These are phyloP conservation scores for Pogonocherus hispidulus DNA, from an alignment of 2,888 invertebrate species.

Conservation along the genomic window DNA sequence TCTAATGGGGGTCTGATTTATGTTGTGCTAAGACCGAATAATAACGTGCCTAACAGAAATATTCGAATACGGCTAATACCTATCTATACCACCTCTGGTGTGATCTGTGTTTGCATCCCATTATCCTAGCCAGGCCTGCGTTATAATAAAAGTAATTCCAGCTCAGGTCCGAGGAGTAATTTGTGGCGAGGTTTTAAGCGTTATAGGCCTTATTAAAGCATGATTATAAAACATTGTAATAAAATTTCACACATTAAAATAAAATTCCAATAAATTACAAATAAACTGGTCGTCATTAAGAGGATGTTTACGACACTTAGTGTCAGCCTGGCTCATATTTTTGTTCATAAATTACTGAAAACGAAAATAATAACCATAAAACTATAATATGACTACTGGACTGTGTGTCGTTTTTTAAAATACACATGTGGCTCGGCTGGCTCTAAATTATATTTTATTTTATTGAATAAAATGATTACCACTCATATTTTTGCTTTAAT, in stretches of 20 bases:
- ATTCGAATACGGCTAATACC: conserved; percentile 49
- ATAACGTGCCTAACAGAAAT: conserved; percentile 36
- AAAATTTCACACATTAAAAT: conserved; percentile 71
- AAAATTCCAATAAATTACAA: conserved; percentile 70
- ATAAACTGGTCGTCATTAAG: conserved; percentile 70
- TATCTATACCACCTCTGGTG: conserved; percentile 39
- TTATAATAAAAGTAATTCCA: conserved; percentile 45
- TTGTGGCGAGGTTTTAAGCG: conserved; percentile 65
- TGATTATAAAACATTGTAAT: conserved; percentile 71
- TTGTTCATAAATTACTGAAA: conserved; percentile 69
- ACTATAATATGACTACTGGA: conserved; percentile 69
- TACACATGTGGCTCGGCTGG: conserved; percentile 55
- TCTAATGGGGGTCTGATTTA: conserved; percentile 20
- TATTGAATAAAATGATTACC: conserved; percentile 60
- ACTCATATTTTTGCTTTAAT: conserved; percentile 51
- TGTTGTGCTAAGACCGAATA: conserved; percentile 29
- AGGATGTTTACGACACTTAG: conserved; percentile 68
- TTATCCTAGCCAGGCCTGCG: conserved; percentile 34
- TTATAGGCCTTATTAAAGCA: conserved; percentile 69
- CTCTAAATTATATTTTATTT: conserved; percentile 61
- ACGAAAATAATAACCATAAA: conserved; percentile 69
- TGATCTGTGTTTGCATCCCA: conserved; percentile 34
- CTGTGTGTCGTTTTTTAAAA: conserved; percentile 59
- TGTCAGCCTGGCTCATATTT: conserved; percentile 68
- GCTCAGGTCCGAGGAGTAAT: conserved; percentile 54